Evolutionary conservation across 2,797 vertebrate genomes (phyloP), one percentile per base, ranked within the genome.

Genomic region (Acanthornis magna): DNA sequence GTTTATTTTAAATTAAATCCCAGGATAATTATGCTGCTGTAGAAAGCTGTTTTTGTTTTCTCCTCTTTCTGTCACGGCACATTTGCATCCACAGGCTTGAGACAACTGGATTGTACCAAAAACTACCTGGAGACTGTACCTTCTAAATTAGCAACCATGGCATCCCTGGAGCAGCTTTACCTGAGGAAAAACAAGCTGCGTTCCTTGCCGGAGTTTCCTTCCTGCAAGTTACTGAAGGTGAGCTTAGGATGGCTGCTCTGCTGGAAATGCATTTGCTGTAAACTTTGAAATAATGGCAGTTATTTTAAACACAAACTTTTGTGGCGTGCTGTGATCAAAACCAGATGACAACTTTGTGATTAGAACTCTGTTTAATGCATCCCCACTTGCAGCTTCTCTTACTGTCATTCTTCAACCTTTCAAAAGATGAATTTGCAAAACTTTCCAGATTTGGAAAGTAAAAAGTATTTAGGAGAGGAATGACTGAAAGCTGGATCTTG

Each of bases 161-260:
- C 96, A 1, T 98, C 98, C 50, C 96, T 99, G 95, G 98, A 99
- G 95, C 98, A 98, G 93, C 98, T 99, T 15, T 98, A 98, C 90
- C 97, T 99, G 80, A 96, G 98, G 89, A 98, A 98, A 91, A 99
- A 99, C 96, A 98, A 98, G 65, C 97, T 99, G 32, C 82, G 45
- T 22, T 96, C 96, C 72, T 85, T 99, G 71, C 98, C 98, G 1
- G 97, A 98, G 60, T 94, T 99, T 57, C 98, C 98, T 84, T 98
- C 97, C 27, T 98, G 98, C 96, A 98, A 92, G 79, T 90, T 97
- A 6, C 96, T 99, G 81, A 99, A 99, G 98, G 98, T 99, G 95
- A 84, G 88, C 32, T 50, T 21, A 71, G 53, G 13, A 2, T 26
- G 26, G 43, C 32, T 74, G 67, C 10, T 43, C 7, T 40, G 21